A percentile compares a stretch with the other conserved stretches of the same genome.
Evolutionary conservation across 2,888 invertebrate species (phyloP).

Genomic region (Listrodromus nycthemerus): DNA sequence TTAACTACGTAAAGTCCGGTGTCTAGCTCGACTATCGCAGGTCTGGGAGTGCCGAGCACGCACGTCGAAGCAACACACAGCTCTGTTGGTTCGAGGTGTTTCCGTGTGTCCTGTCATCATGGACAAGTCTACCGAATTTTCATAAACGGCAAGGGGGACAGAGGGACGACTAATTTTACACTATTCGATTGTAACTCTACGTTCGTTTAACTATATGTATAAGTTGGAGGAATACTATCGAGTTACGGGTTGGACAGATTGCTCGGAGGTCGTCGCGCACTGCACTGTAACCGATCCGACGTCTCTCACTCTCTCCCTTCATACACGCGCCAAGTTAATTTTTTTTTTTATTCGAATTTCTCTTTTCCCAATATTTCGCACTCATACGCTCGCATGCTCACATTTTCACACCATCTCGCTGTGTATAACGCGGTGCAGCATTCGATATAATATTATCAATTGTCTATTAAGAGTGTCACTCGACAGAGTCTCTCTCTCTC

Average conservation of each 20-base stretch:
- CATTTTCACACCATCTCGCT: constrained; percentile 56
- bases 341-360: constrained; percentile 25
- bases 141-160: constrained; percentile 1
- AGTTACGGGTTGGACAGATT: constrained; percentile 84
- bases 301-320: constrained; percentile 61
- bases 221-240: constrained; percentile 83
- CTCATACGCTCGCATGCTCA: constrained; percentile 31
- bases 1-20: constrained; percentile 44
- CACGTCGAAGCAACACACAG: constrained; percentile 34
- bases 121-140: constrained; percentile 4
- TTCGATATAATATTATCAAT: constrained; percentile 66
- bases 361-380: constrained; percentile 14
- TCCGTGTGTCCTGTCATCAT: not conserved
- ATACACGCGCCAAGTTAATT: constrained; percentile 26
- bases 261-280: constrained; percentile 77
- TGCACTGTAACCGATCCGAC: constrained; percentile 69
- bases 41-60: constrained; percentile 12
- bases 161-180: constrained; percentile 79
- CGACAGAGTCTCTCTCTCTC: constrained; percentile 58
- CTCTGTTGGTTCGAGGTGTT: not conserved
- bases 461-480: constrained; percentile 63
- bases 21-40: constrained; percentile 23
- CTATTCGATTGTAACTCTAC: constrained; percentile 75
- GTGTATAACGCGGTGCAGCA: constrained; percentile 56
- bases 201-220: constrained; percentile 73